Evolutionary conservation across 1,140 invertebrate species (phyloP), one percentile per base, ranked within the genome.

Genomic region (Atopsyche davidsoni): DNA sequence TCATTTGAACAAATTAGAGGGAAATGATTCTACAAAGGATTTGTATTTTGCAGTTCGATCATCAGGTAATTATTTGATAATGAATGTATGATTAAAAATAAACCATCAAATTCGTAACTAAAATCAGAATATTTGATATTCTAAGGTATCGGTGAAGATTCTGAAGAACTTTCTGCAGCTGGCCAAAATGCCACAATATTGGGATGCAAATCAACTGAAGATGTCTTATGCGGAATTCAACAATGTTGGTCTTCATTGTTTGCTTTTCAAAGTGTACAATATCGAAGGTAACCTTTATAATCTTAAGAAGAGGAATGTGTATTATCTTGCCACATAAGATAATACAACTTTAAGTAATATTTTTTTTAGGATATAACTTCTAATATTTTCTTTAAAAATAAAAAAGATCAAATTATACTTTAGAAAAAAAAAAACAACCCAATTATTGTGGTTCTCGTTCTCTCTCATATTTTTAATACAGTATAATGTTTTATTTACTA

Each of bases 221-320:
- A 81, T 59, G 65, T 90, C 2, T 34, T 80, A 1, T 54, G 68
- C 21, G 79, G 76, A 1, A 66, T 91, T 2, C 67, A 77, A 21
- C 73, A 77, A 32, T 92, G 89, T 62, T 92, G 89, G 89, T 82
- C 80, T 0, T 91, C 88, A 1, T 76, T 88, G 24, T 91, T 81
- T 61, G 75, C 83, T 0, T 81, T 77, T 54, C 82, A 83, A 54
- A 87, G 86, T 55, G 78, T 89, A 1, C 73, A 81, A 57, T 92
- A 92, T 59, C 66, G 83, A 48, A 75, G 79, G 77, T 79, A 68
- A 62, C 50, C 18, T 47, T 3, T 36, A 36, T 25, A 2, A 38
- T 6, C 14, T 38, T 16, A 38, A n/a, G n/a, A n/a, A n/a, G n/a
- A n/a, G n/a, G n/a, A n/a, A n/a, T n/a, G n/a, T n/a, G n/a, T n/a